Evolutionary conservation across 2,113 vertebrate species (phyloP).

Genomic region (Eurypyga helias): DNA sequence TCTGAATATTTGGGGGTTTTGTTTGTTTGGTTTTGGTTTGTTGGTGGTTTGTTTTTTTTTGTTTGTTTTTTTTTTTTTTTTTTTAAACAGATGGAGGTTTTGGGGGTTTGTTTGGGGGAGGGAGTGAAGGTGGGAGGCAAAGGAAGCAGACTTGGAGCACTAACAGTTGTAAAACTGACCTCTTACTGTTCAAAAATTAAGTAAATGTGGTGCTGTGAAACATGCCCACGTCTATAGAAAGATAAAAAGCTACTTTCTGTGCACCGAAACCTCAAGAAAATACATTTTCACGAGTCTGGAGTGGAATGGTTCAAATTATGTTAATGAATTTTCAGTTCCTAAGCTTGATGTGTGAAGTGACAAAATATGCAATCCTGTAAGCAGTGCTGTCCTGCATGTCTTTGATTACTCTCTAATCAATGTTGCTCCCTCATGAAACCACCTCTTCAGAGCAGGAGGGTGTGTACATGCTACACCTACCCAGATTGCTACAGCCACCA

Average conservation of each 20-base stretch:
- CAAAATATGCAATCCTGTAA: background rate
- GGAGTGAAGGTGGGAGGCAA: no score
- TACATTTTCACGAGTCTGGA: background rate
- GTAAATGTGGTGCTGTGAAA: background rate
- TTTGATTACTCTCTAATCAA: background rate
- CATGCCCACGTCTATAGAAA: background rate
- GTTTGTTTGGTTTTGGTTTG: background rate
- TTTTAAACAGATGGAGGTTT: background rate
- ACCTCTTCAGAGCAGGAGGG: background rate
- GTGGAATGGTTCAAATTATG: background rate
- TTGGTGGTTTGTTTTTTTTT: background rate
- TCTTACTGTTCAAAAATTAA: background rate
- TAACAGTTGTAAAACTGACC: background rate
- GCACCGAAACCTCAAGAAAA: background rate
- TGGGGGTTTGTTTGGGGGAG: accelerated
- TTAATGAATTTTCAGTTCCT: background rate
- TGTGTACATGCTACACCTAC: background rate
- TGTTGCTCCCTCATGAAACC: background rate
- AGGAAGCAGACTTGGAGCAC: background rate
- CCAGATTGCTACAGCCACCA: background rate
- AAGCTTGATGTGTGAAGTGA: background rate
- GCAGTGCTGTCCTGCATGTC: background rate
- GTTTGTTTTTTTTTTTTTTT: background rate
- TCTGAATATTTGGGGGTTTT: background rate
- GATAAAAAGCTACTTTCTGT: background rate